Conservation (phyloP, 2,888 invertebrate genomes). For the Hirudinaria manillensis region DNA sequence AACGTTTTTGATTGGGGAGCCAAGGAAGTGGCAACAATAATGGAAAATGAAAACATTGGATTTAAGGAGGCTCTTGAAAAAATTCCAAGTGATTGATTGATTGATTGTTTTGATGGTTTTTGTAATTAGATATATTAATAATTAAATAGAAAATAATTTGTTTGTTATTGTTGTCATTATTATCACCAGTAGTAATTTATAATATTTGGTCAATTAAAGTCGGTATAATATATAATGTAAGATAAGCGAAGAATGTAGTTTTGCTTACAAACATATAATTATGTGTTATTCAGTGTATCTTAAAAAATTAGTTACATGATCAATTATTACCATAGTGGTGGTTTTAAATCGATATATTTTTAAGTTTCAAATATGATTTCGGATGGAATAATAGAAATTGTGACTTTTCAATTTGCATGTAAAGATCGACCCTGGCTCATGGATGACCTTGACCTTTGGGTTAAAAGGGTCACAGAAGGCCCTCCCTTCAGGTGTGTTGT, state of each 20-base stretch:
- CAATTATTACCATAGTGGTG: too few species aligned
- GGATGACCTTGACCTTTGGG: conserved; percentile 80
- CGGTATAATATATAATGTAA: too few species aligned
- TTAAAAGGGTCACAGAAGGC: conserved; percentile 60
- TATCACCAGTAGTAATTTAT: not conserved
- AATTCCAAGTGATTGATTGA: conserved; percentile 62
- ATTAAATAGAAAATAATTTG: not conserved
- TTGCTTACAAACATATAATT: too few species aligned
- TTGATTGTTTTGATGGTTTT: not conserved
- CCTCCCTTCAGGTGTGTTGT: conserved; percentile 75
- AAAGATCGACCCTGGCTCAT: conserved; percentile 77
- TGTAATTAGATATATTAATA: not conserved
- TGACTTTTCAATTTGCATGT: conserved; percentile 25
- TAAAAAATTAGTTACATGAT: too few species aligned
- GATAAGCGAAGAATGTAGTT: too few species aligned
- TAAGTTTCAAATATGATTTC: too few species aligned
- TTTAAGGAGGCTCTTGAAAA: conserved; percentile 74
- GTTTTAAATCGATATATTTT: too few species aligned
- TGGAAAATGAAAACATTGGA: conserved; percentile 68
- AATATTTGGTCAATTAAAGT: too few species aligned
- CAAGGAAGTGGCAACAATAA: conserved; percentile 75
- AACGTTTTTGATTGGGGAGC: conserved; percentile 99
- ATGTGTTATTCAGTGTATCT: too few species aligned
- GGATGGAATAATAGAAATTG: too few species aligned
- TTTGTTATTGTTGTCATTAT: not conserved